Base-by-base conservation (phyloP, 2,888 invertebrate species). In the Gandaritis pyraliata region DNA sequence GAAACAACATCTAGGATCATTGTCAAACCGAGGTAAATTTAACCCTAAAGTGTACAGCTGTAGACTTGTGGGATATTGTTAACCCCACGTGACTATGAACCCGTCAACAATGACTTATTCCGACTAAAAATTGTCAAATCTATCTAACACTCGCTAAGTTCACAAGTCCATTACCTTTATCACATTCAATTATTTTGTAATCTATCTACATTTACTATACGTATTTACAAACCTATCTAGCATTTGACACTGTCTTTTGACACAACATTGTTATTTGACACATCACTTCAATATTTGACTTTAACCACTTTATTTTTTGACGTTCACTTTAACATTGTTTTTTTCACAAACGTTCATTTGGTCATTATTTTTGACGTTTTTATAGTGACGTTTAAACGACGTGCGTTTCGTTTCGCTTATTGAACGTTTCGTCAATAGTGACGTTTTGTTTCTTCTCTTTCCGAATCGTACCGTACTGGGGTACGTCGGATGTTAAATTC, bases 401-500 rank as follows among this genome's bases (percentile, higher is more conserved):
- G 66, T 90, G 90, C 12, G 88, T 92, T 76, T 92, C 91, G 75
- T 81, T 90, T 74, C 90, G 78, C 69, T 90, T 86, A 66, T 89
- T 90, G 58, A 76, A 91, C 0, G 90, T 87, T 63, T 90, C 90
- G 71, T 92, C 90, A 74, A 92, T 93, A 7, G 92, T 93, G 30
- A 92, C 92, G 68, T 92, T 93, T 75, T 92, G 92, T 80, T 92
- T 92, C 71, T 86, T 87, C 66, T 93, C 93, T 74, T 92, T 92
- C 65, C 90, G 86, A 30, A 93, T 92, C 0, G 93, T 93, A n/a
- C 92, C 93, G 76, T 93, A 93, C 43, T 92, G 92, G 0, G 93
- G 93, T n/a, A 89, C 87, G 69, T 92, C 91, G 0, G 87, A 84
- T 0, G 92, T 87, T 12, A 93, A 80, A 72, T 93, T 93, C 69